Percentiles rank a stretch among this genome's conserved stretches.
Conservation (phyloP, 2,888 invertebrate genomes). For the Amphimallon solstitiale region DNA sequence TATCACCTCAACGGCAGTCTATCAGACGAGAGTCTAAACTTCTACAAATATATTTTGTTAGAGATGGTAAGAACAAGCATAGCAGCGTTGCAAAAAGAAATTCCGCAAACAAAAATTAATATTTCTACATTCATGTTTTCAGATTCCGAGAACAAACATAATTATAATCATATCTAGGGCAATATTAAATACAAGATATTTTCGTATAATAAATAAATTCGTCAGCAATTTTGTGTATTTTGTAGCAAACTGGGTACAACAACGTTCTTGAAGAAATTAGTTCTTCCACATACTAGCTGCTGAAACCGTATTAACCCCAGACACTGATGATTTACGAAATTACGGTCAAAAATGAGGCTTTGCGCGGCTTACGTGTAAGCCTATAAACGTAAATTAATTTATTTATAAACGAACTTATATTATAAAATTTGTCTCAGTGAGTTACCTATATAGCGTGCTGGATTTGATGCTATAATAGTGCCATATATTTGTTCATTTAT, state of each 20-base stretch:
- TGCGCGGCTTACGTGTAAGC: background rate
- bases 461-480: conserved; percentile 37
- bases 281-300: background rate
- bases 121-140: no score
- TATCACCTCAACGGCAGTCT: no score
- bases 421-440: conserved; percentile 27
- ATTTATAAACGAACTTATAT: conserved; percentile 11
- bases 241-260: background rate
- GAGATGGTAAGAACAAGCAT: no score
- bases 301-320: background rate
- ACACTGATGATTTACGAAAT: conserved; percentile 11
- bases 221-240: background rate
- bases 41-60: no score
- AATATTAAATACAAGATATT: no score
- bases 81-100: no score
- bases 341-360: conserved; percentile 1
- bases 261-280: background rate
- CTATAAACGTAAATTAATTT: conserved; percentile 19
- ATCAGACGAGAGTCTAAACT: no score
- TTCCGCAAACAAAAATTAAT: no score
- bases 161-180: no score
- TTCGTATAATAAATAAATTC: no score
- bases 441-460: conserved; percentile 1
- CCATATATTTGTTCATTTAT: conserved; percentile 41
- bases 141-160: no score